Evolutionary conservation across 2,113 vertebrate species (phyloP).

Genomic region (Phoxinus phoxinus): DNA sequence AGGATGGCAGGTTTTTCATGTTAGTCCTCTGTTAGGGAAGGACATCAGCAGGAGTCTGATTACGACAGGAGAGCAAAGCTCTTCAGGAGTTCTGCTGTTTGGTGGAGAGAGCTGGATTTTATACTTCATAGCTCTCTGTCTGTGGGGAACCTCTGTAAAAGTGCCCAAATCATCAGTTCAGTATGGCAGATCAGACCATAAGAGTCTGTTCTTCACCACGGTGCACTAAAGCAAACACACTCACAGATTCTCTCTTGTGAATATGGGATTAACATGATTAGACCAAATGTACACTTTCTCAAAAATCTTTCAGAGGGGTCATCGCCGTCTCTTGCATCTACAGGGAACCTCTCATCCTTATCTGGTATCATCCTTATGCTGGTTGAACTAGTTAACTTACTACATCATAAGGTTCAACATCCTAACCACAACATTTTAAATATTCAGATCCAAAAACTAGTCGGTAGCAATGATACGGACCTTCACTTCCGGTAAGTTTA

Average conservation of each 20-base stretch:
- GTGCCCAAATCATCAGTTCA: conserved; percentile 16
- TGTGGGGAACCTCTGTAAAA: conserved; percentile 37
- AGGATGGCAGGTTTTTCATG: conserved; percentile 60
- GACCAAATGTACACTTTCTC: conserved; percentile 1
- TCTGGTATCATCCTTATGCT: neutral
- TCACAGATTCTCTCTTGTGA: conserved; percentile 9
- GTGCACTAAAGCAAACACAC: conserved; percentile 25
- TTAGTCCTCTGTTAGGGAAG: conserved; percentile 47
- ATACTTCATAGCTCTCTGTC: conserved; percentile 42
- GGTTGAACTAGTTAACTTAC: neutral
- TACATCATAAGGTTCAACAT: neutral
- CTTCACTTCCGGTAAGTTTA: neutral
- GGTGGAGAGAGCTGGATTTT: conserved; percentile 43
- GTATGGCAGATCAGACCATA: conserved; percentile 38
- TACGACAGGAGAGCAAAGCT: conserved; percentile 56
- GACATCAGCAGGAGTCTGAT: conserved; percentile 62
- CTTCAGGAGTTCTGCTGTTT: conserved; percentile 20
- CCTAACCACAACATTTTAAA: neutral
- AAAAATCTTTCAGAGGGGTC: neutral
- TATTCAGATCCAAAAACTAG: neutral
- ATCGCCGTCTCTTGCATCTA: neutral
- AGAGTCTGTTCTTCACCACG: conserved; percentile 1
- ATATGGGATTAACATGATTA: conserved; percentile 8
- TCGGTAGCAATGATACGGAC: neutral
- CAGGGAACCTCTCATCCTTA: neutral